phyloP scores from a whole-genome alignment of 2,113 vertebrate species.

The Chauna torquata region DNA sequence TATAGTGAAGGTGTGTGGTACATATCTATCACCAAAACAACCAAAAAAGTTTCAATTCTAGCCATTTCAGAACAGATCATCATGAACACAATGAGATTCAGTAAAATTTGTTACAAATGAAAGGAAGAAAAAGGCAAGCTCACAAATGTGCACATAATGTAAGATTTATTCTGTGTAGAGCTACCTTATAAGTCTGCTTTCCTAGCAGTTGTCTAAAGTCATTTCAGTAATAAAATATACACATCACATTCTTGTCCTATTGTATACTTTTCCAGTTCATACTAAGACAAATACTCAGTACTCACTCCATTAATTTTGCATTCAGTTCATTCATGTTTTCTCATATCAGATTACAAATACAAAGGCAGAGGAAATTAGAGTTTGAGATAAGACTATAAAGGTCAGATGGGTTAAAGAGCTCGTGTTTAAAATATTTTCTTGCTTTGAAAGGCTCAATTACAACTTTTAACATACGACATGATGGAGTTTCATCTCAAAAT shows the following conservation, averaged over 20 bases:
- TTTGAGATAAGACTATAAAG: not conserved
- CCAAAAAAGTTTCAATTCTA: not conserved
- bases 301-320: not conserved
- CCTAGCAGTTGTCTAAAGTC: not conserved
- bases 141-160: not conserved
- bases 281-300: not conserved
- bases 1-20: not conserved
- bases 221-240: not conserved
- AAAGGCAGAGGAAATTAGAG: not conserved
- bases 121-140: not conserved
- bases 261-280: not conserved
- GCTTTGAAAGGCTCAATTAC: not conserved
- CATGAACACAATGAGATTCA: not conserved
- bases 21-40: not conserved
- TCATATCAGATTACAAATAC: not conserved
- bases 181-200: not conserved
- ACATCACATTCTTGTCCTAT: not conserved
- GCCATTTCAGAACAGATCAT: not conserved
- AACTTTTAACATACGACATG: not conserved
- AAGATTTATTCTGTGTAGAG: not conserved
- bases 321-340: not conserved
- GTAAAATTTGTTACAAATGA: not conserved
- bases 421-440: not conserved
- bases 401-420: not conserved
- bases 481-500: not conserved